Evolutionary conservation across 2,888 invertebrate genomes (phyloP).

Genomic region (Cosmia pyralina): DNA sequence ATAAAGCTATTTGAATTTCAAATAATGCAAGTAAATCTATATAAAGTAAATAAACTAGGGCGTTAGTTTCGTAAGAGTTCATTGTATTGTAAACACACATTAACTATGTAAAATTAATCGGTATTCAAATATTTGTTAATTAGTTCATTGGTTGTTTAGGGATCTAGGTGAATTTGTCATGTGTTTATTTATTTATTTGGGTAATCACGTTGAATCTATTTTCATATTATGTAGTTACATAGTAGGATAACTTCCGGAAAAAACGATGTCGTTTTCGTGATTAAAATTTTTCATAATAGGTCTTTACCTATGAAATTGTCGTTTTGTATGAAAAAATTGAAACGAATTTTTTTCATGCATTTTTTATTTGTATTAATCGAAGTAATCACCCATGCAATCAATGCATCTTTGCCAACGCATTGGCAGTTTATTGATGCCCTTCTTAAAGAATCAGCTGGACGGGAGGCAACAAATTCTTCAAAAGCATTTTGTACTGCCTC

Average conservation of each 20-base stretch:
- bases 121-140: slow-evolving; percentile 46
- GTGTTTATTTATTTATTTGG: slow-evolving; percentile 41
- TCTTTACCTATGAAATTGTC: too few relatives aligned
- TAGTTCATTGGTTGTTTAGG: slow-evolving; percentile 42
- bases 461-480: too few relatives aligned
- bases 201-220: not conserved
- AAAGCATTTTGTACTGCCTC: too few relatives aligned
- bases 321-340: too few relatives aligned
- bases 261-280: not conserved
- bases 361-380: too few relatives aligned
- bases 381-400: too few relatives aligned
- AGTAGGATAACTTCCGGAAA: not conserved
- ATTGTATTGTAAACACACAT: slow-evolving; percentile 57
- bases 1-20: slow-evolving; percentile 56
- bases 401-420: too few relatives aligned
- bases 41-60: slow-evolving; percentile 45
- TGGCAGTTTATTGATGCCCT: too few relatives aligned
- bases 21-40: slow-evolving; percentile 45
- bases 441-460: too few relatives aligned
- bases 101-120: slow-evolving; percentile 40
- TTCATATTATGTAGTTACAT: not conserved
- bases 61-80: slow-evolving; percentile 57
- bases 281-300: not conserved
- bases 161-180: slow-evolving; percentile 30
- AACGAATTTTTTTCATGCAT: too few relatives aligned